A percentile compares a stretch with the other conserved stretches of the same genome.
These are phyloP conservation scores for Spilarctia lutea DNA, from an alignment of 2,888 invertebrate species.

Conservation along the genomic window DNA sequence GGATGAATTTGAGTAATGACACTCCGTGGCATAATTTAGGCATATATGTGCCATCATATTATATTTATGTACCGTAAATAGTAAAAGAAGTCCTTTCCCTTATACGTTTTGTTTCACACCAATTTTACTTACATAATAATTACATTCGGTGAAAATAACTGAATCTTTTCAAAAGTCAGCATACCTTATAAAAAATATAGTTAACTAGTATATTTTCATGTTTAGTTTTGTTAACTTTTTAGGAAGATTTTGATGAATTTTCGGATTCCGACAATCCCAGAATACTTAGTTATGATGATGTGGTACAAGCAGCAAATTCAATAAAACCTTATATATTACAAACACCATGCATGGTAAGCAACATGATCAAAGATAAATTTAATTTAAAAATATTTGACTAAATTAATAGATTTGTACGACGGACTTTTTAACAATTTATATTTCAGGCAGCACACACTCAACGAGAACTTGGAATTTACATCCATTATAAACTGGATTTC, in stretches of 20 bases:
- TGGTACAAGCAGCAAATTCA: conserved; percentile 61
- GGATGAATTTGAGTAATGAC: too few relatives aligned
- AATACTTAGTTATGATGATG: conserved; percentile 64
- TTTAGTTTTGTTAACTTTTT: conserved; percentile 16
- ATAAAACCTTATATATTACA: conserved; percentile 55
- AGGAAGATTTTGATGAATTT: conserved; percentile 79
- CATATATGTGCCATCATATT: too few relatives aligned
- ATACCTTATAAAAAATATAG: background rate
- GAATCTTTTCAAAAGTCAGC: background rate
- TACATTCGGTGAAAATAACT: too few relatives aligned
- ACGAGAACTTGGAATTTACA: conserved; percentile 61
- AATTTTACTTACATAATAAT: background rate
- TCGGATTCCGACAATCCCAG: conserved; percentile 77
- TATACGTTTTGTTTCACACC: background rate
- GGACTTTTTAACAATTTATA: conserved; percentile 32
- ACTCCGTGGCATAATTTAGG: too few relatives aligned
- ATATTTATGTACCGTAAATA: background rate
- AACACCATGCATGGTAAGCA: conserved; percentile 70
- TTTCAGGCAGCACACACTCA: conserved; percentile 68
- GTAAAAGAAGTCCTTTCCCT: background rate
- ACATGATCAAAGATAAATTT: background rate
- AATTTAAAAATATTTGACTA: too few relatives aligned
- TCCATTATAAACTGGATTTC: conserved; percentile 68
- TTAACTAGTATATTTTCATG: background rate
- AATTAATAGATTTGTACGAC: background rate